phyloP scores from a whole-genome alignment of 2,113 vertebrate genomes.

The Rhombomys opimus region DNA sequence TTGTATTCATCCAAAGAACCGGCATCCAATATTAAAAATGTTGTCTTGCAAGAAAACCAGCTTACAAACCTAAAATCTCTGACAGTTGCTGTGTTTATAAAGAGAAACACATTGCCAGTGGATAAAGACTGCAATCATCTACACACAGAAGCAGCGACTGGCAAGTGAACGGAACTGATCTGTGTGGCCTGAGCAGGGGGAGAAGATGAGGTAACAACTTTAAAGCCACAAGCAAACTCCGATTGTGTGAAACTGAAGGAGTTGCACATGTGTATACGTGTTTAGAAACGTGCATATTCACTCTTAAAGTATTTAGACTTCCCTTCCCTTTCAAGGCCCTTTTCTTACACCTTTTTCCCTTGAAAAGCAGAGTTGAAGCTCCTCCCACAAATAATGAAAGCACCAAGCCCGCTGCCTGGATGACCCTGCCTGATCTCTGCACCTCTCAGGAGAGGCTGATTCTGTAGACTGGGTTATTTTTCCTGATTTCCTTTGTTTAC shows the following conservation, averaged over 20 bases:
- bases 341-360: background rate
- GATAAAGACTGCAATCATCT: background rate
- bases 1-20: background rate
- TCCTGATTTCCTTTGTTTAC: background rate
- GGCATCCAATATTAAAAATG: background rate
- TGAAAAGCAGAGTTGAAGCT: background rate
- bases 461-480: background rate
- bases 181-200: background rate
- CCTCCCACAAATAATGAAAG: background rate
- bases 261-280: background rate
- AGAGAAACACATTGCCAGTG: background rate
- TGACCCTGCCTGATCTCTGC: background rate
- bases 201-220: background rate
- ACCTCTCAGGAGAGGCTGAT: background rate
- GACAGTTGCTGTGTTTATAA: background rate
- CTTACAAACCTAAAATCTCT: background rate
- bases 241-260: background rate
- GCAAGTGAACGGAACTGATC: background rate
- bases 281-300: too few species aligned
- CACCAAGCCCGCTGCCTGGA: background rate
- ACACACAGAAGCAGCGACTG: background rate
- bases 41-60: background rate
- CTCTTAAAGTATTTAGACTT: background rate
- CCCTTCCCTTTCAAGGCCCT: background rate
- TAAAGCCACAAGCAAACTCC: background rate